A percentile compares a stretch with the other conserved stretches of the same genome.
phyloP scores from a whole-genome alignment of 2,797 vertebrate species.

The Aulostomus chinensis region DNA sequence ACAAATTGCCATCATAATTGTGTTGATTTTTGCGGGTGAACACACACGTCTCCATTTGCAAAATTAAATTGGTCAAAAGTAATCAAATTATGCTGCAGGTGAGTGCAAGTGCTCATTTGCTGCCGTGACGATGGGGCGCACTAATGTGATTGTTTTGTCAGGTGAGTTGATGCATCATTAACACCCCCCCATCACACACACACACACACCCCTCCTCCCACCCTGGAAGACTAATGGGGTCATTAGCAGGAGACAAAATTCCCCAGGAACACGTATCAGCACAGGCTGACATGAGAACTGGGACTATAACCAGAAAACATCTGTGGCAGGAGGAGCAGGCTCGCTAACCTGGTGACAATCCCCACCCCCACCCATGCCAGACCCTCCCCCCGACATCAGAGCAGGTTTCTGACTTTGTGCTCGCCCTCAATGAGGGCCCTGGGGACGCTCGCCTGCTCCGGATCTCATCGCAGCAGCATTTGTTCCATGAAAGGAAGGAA shows the following conservation, averaged over 20 bases:
- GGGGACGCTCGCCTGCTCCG: not conserved
- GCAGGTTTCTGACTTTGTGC: not conserved
- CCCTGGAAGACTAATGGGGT: conserved; percentile 54
- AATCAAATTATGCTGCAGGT: conserved; percentile 72
- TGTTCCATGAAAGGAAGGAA: too few species aligned
- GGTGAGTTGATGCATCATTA: conserved; percentile 70
- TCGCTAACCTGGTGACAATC: conserved; percentile 10
- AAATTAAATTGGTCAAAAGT: conserved; percentile 72
- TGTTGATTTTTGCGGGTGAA: conserved; percentile 53
- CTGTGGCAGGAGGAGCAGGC: conserved; percentile 29
- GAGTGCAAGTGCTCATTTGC: conserved; percentile 54
- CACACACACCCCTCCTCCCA: too few species aligned
- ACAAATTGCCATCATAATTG: conserved; percentile 53
- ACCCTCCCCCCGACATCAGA: conserved; percentile 34
- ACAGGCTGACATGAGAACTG: conserved; percentile 16
- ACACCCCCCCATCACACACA: conserved; percentile 11
- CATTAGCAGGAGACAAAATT: conserved; percentile 47
- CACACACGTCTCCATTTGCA: conserved; percentile 51
- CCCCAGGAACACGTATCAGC: conserved; percentile 11
- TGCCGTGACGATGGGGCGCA: conserved; percentile 54
- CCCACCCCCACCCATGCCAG: not conserved
- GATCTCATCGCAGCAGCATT: too few species aligned
- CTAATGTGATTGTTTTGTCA: conserved; percentile 76
- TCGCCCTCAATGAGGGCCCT: conserved; percentile 17
- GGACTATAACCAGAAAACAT: conserved; percentile 33